Base-by-base conservation (phyloP, 2,888 invertebrate genomes). In the Trypoxylon attenuatum region DNA sequence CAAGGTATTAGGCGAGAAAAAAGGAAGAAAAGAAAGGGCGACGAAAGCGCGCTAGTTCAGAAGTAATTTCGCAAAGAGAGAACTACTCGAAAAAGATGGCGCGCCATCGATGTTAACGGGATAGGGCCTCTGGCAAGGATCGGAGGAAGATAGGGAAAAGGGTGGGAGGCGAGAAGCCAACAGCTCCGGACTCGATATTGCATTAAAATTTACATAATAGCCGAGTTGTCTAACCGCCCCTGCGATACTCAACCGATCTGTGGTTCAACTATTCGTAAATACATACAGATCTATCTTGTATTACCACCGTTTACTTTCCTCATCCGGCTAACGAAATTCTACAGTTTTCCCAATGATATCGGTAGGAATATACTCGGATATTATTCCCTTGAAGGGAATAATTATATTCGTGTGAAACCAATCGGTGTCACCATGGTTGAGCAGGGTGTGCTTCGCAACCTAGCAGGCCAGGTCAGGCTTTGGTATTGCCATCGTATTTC, bases 131-230 rank as follows among this genome's bases (percentile, higher is more conserved):
- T 13, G n/a, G 16, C 6, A 38, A 15, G 13, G 15, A 15, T 29
- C 13, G n/a, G 5, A n/a, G 25, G n/a, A 29, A 39, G 21, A 42
- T 8, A 8, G 18, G 13, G 22, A 54, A 25, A 57, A 51, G 43
- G 47, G 18, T 49, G 53, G 45, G 51, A 46, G 58, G 51, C 50
- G 75, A 66, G 61, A 65, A 67, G 69, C 68, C 76, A 70, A 73
- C n/a, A 33, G 33, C n/a, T n/a, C n/a, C n/a, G 33, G 13, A 13
- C 67, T 65, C 69, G 68, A 73, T 78, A 76, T 82, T 81, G 76
- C 76, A 79, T 82, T 81, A 76, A 81, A 82, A 82, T 82, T 82
- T 82, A 76, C 81, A 82, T 82, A 82, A 82, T 80, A 77, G 76
- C 77, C 69, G 68, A 69, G 71, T n/a, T n/a, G 13, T 73, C 69